A percentile compares a stretch with the other conserved stretches of the same genome.
Conservation (phyloP, 2,888 invertebrate species). For the Eristalis arbustorum region DNA sequence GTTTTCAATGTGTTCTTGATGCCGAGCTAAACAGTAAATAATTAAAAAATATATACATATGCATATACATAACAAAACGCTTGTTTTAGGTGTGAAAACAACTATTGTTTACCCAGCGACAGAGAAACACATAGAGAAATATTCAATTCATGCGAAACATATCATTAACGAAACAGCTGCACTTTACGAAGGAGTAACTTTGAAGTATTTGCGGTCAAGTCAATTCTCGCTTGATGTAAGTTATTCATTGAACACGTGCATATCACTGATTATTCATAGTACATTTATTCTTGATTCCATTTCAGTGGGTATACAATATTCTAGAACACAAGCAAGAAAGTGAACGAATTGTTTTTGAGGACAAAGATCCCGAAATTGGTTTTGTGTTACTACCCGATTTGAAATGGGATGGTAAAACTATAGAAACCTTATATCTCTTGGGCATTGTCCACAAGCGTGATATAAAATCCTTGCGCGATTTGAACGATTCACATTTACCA, state of each 20-base stretch:
- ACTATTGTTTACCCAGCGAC: constrained; percentile 97
- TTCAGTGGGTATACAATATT: constrained; percentile 98
- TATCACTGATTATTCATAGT: not conserved
- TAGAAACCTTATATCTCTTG: constrained; percentile 91
- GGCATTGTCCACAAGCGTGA: constrained; percentile 88
- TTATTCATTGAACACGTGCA: constrained; percentile 7
- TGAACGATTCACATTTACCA: constrained; percentile 88
- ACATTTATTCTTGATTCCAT: not conserved
- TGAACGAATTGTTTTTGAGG: constrained; percentile 92
- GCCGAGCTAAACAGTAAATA: constrained; percentile 84
- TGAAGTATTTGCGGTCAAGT: constrained; percentile 87
- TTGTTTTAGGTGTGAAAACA: constrained; percentile 84
- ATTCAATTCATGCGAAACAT: constrained; percentile 86
- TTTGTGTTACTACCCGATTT: constrained; percentile 96
- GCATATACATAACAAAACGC: no score
- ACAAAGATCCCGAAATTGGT: constrained; percentile 86
- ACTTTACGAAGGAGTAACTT: constrained; percentile 88
- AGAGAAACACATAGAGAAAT: constrained; percentile 94
- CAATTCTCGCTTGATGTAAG: constrained; percentile 90
- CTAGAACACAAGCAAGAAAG: constrained; percentile 93
- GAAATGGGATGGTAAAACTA: constrained; percentile 93
- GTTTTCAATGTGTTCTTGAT: constrained; percentile 87
- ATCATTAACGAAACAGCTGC: constrained; percentile 92
- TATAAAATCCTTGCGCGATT: constrained; percentile 92
- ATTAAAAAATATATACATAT: not conserved